Evolutionary conservation across 1,140 invertebrate genomes (phyloP).

Genomic region (Harlomillsia oculata): DNA sequence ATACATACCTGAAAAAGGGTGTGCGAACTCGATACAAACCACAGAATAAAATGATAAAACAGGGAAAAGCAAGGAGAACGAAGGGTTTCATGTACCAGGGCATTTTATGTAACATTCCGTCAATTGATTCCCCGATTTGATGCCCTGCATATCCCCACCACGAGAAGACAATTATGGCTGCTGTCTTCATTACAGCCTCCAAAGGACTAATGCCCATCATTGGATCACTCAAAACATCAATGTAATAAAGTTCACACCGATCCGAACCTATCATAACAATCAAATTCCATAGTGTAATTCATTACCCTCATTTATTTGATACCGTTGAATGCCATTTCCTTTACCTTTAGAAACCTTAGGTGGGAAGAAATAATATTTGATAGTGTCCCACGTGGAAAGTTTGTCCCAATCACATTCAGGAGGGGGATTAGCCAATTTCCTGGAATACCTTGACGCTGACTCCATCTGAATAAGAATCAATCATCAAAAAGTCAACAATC

Average conservation of each 20-base stretch:
- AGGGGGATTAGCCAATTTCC: no score
- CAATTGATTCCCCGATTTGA: constrained; percentile 18
- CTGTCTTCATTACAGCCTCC: constrained; percentile 19
- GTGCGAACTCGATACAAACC: constrained; percentile 8
- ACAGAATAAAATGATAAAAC: constrained; percentile 21
- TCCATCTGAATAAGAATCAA: no score
- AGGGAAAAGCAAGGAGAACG: background rate
- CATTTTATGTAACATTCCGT: background rate
- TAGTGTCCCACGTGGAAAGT: background rate
- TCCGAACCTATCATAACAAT: constrained; percentile 20
- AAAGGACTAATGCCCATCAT: constrained; percentile 21
- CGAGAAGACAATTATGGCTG: constrained; percentile 13
- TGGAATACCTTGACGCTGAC: no score
- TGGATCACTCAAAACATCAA: constrained; percentile 19
- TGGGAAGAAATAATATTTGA: background rate
- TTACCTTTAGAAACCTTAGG: background rate
- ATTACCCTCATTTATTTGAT: background rate
- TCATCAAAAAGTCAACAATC: no score
- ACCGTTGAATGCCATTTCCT: background rate
- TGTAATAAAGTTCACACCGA: constrained; percentile 20
- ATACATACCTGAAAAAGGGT: constrained; percentile 14
- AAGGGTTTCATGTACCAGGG: constrained; percentile 23
- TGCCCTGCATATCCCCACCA: constrained; percentile 22
- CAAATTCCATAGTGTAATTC: background rate
- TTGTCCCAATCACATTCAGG: background rate